Base-by-base conservation (phyloP, 53 echinoderm and acorn worm species). In the Echinarachnius parma region DNA sequence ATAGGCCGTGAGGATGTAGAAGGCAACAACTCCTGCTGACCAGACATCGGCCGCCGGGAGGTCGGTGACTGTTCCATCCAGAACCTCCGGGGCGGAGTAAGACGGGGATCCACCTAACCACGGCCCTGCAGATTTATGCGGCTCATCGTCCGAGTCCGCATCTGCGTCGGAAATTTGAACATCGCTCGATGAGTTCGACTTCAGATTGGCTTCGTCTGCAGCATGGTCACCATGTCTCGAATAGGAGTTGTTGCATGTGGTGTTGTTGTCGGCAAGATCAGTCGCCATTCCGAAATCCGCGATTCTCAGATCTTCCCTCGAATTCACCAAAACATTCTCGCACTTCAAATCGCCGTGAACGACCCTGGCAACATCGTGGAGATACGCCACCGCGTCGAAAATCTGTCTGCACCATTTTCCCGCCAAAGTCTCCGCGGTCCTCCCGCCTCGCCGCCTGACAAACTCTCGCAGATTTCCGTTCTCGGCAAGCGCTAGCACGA, bases 281-380 rank as follows among this genome's bases (percentile, higher is more conserved):
- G 62, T 81, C 2, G 92, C 88, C 37, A 79, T 58, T 39, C 88
- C 92, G 58, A 92, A 79, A 33, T 89, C 92, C 11, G 79, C 79
- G 21, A 92, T 46, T 59, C 89, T 92, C 33, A 82, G 79, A 22
- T 79, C 61, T 9, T 61, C 80, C 2, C 72, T 9, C 10, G 32
- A 82, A 28, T 66, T 68, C 13, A 93, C 64, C 5, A 93, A 46
- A 31, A 93, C 58, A 22, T 93, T 93, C 45, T 89, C 77, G 53
- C 89, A 83, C 22, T 89, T 89, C 16, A 93, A 53, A 59, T 93
- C 93, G n/a, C 93, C 60, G 58, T 93, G 93, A 8, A 72, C 78
- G 9, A 83, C 79, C 13, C 44, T 57, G 39, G 49, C 78, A 10
- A 16, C 28, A 30, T 77, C 63, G 66, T 93, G 93, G 46, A 89